Conservation (phyloP, 2,113 vertebrate species). For the Strix aluco region DNA sequence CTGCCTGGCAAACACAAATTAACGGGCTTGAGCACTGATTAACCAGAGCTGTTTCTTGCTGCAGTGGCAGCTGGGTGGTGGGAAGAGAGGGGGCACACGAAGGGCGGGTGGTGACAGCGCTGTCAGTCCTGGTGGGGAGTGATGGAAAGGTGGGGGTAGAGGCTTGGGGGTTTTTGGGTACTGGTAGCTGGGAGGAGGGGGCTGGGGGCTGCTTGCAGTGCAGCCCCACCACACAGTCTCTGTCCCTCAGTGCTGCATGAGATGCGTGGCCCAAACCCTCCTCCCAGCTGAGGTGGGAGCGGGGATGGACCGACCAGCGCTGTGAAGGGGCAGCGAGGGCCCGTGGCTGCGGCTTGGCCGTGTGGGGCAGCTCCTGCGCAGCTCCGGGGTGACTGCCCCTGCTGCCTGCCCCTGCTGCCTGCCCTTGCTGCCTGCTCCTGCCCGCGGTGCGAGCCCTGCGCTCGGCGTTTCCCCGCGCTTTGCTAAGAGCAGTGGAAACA, state of each 20-base stretch:
- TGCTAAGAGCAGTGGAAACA: fast-evolving
- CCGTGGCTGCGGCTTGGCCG: fast-evolving
- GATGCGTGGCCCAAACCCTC: fast-evolving
- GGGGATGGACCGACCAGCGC: fast-evolving
- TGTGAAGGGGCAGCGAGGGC: neutral
- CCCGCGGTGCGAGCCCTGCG: fast-evolving
- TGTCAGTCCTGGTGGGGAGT: slow-evolving; percentile 1
- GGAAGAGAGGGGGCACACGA: slow-evolving; percentile 46
- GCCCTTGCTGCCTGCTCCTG: neutral
- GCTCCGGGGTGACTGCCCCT: neutral
- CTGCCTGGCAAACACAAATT: slow-evolving; percentile 13
- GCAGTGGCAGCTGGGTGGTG: slow-evolving; percentile 64
- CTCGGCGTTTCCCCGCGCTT: fast-evolving
- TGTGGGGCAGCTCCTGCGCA: neutral
- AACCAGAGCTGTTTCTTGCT: slow-evolving; percentile 46
- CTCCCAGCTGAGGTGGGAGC: neutral
- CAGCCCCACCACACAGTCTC: neutral
- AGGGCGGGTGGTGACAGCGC: slow-evolving; percentile 56
- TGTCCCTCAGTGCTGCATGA: neutral
- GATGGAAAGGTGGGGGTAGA: slow-evolving; percentile 3
- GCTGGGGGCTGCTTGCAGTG: neutral
- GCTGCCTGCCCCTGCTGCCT: neutral
- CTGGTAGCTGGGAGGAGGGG: neutral
- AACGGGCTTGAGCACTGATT: slow-evolving; percentile 34
- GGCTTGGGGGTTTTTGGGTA: neutral